Evolutionary conservation across 2,113 vertebrate genomes (phyloP).

Genomic region (Hippocampus barbouri): DNA sequence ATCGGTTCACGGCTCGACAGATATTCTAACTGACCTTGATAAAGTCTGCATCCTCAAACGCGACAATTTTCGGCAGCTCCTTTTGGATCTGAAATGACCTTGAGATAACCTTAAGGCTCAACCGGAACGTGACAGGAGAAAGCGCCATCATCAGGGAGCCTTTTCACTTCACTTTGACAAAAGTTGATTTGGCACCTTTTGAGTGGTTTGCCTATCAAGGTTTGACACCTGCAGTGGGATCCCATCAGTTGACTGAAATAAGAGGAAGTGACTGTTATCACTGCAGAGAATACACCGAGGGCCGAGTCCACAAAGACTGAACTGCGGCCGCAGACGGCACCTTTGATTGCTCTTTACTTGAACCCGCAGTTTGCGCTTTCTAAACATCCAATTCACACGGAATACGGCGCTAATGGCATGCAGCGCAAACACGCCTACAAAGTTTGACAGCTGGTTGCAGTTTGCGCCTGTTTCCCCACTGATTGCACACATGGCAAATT

Average conservation of each 20-base stretch:
- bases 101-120: neutral
- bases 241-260: neutral
- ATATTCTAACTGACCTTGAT: slow-evolving; percentile 7
- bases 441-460: no score
- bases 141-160: neutral
- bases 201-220: neutral
- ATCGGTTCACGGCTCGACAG: neutral
- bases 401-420: neutral
- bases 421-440: neutral
- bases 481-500: no score
- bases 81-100: neutral
- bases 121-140: neutral
- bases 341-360: no score
- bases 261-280: neutral
- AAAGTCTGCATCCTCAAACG: neutral
- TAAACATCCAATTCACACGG: neutral
- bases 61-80: neutral
- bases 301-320: no score
- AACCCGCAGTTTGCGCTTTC: neutral
- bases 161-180: neutral
- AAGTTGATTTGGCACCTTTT: neutral
- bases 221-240: neutral
- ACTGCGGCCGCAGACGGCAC: no score
- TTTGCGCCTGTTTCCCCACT: no score
- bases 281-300: neutral